Base-by-base conservation (phyloP, 2,113 vertebrate genomes). In the Hippoglossus stenolepis region DNA sequence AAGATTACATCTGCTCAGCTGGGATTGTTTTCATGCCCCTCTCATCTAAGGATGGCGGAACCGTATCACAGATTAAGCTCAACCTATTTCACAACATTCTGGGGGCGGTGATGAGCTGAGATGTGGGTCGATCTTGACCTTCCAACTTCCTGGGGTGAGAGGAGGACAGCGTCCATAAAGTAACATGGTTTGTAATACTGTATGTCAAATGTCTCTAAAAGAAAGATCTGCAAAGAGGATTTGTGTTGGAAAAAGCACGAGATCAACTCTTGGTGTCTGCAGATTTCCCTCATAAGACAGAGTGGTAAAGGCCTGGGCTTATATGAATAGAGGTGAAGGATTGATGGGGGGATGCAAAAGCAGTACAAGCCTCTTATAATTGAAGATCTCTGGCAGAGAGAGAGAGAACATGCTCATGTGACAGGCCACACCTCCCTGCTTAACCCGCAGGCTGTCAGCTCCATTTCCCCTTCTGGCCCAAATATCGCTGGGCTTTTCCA, bases 311-410 rank as follows among this genome's bases (percentile, higher is more conserved):
- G 79, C 75, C 54, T 38, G 38, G 66, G 86, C 86, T 92, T 90
- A 91, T 87, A 87, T 79, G 73, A 89, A 58, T 72, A 62, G 81
- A 80, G 73, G 66, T 79, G 78, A 86, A 80, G 68, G 81, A 85
- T 87, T 85, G 88, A 84, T 81, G 80, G 54, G 72, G 9, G 9
- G 35, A 45, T 83, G 78, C 45, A 77, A 83, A 88, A 69, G 70
- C 68, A 85, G 65, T 70, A 69, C 75, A 91, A 88, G 89, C 87
- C 85, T 91, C 84, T 90, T 91, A 86, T 85, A 85, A 91, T 73
- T 83, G 75, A 91, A 87, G 84, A 89, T 91, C 85, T 87, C 71
- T 85, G 74, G 59, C 73, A 82, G 59, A 77, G 82, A 74, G 68
- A 70, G 35, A 79, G 40, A 45, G 40, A 63, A 56, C 66, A 35